Percentiles rank a stretch among this genome's conserved stretches.
phyloP scores from a whole-genome alignment of 2,797 vertebrate species.

The Alca torda region DNA sequence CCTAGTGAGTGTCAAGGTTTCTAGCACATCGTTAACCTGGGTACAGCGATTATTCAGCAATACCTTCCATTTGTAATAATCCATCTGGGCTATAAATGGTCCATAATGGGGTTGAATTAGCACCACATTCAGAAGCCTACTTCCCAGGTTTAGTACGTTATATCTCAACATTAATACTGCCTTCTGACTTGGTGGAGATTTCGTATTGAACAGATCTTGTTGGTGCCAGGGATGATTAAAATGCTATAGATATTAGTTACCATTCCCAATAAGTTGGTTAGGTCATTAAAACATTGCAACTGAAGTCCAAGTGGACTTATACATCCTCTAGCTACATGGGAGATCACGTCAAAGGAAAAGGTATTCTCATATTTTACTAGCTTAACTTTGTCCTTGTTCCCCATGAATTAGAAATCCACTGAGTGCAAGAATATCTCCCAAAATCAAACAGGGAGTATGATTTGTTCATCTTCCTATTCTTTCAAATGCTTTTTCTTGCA shows the following conservation, averaged over 20 bases:
- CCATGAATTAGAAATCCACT: neutral
- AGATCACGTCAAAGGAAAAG: neutral
- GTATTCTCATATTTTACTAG: neutral
- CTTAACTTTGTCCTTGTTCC: neutral
- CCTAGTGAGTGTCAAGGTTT: neutral
- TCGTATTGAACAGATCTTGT: neutral
- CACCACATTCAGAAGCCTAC: neutral
- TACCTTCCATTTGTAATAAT: slow-evolving; percentile 11
- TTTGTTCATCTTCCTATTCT: neutral
- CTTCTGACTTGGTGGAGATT: neutral
- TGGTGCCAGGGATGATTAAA: neutral
- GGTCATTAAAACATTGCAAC: neutral
- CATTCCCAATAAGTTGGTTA: neutral
- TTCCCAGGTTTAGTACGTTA: neutral
- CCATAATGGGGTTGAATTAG: slow-evolving; percentile 1
- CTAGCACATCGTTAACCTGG: neutral
- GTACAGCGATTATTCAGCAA: neutral
- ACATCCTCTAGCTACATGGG: neutral
- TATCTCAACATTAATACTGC: neutral
- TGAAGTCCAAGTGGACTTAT: neutral
- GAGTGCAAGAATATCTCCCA: neutral
- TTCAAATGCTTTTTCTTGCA: neutral
- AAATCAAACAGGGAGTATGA: neutral
- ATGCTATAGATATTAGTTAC: neutral
- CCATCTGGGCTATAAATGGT: neutral